Evolutionary conservation across 2,797 vertebrate genomes (phyloP), one percentile per base, ranked within the genome.

Genomic region (Xiphophorus birchmanni): DNA sequence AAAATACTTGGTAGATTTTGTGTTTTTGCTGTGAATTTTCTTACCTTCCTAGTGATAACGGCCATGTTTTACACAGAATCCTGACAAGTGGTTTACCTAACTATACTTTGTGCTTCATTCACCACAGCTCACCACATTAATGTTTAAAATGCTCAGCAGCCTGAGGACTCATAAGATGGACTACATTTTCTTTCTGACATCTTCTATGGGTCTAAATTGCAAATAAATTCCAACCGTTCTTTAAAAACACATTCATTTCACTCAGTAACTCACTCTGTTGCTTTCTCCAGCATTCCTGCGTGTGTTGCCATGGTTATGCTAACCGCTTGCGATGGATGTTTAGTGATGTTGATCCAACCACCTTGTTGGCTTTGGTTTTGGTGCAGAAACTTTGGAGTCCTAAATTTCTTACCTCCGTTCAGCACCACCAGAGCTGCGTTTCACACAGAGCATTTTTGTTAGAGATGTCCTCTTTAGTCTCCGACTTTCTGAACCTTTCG

Each of bases 401-500:
- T 48, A 63, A 37, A 56, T 73, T 18, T 37, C 10, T 6, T 47
- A 45, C 29, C 15, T 29, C 52, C 58, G 50, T 48, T 75, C 23
- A 54, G 15, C 74, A 65, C 18, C 42, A 2, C 37, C 54, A 54
- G 65, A 40, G 65, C 3, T 5, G 21, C 35, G 18, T 42, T 42
- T 69, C 23, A 12, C 37, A 42, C 40, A 69, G 77, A 75, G 26
- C 29, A 52, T 71, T 47, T 75, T 84, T 76, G 44, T 29, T 50
- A 37, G 23, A 74, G 23, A 42, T 58, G 50, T 29, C 60, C 50
- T 74, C 42, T 37, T 71, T 80, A 73, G 82, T 42, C 65, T 11
- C 65, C 26, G 65, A 85, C 80, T 85, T n/a, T 75, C 73, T 78
- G 76, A 84, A 67, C 80, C 67, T 74, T 80, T 82, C 44, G 12